Percentiles rank a stretch among this genome's conserved stretches.
Conservation (phyloP, 64 coral and sea anemone genomes). For the Porites lutea region DNA sequence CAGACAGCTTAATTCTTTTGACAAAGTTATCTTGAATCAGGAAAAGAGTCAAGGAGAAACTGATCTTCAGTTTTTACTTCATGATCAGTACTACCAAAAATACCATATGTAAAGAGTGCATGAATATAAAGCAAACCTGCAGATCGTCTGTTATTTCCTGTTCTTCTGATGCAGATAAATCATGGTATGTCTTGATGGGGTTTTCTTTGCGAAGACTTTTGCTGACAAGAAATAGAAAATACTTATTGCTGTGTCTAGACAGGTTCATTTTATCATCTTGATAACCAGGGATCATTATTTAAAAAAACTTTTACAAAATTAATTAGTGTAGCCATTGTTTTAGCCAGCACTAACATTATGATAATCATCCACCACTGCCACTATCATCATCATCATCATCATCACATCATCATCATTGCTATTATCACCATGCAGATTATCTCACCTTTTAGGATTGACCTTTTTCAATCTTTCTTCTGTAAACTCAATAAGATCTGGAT, state of each 20-base stretch:
- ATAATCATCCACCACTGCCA: too few species aligned
- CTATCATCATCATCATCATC: background rate
- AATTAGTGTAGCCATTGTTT: too few species aligned
- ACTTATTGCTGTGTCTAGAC: background rate
- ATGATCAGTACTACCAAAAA: background rate
- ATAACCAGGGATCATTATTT: too few species aligned
- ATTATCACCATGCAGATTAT: background rate
- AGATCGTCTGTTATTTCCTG: conserved; percentile 78
- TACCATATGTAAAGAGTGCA: background rate
- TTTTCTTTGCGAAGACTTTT: conserved; percentile 85
- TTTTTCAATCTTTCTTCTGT: conserved; percentile 82
- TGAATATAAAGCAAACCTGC: conserved; percentile 26
- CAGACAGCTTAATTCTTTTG: too few species aligned
- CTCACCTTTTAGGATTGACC: conserved; percentile 91
- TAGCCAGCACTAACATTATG: too few species aligned
- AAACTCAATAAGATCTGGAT: conserved; percentile 89
- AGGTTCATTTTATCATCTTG: too few species aligned
- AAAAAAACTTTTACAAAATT: too few species aligned
- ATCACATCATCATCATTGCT: background rate
- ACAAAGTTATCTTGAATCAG: too few species aligned
- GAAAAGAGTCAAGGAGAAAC: too few species aligned
- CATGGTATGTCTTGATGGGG: conserved; percentile 73
- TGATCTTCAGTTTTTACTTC: background rate
- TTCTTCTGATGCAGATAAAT: conserved; percentile 72
- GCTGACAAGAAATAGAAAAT: conserved; percentile 8